Percentiles rank a stretch among this genome's conserved stretches.
These are phyloP conservation scores for Phaedon cochleariae DNA, from an alignment of 2,888 invertebrate species.

Conservation along the genomic window DNA sequence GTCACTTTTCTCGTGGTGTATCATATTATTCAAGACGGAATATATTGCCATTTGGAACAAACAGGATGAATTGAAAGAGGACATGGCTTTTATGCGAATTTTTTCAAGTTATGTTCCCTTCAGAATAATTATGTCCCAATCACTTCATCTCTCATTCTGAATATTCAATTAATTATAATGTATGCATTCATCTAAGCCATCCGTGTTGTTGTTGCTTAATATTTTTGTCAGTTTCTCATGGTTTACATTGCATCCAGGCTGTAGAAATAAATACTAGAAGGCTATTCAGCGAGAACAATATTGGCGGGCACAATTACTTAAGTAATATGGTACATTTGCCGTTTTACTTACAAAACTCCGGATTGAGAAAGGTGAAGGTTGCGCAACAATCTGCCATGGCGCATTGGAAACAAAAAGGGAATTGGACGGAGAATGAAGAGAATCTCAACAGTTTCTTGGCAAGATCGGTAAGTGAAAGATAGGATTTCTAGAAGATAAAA, in stretches of 20 bases:
- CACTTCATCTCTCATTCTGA: neutral
- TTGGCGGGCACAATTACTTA: constrained; percentile 94
- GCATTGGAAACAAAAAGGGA: constrained; percentile 60
- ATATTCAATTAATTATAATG: neutral
- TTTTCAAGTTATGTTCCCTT: too few relatives aligned
- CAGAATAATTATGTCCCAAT: too few relatives aligned
- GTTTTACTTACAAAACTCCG: constrained; percentile 97
- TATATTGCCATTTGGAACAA: neutral
- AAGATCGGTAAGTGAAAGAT: constrained; percentile 60
- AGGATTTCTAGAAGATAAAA: too few relatives aligned
- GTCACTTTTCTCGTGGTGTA: too few relatives aligned
- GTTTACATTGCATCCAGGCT: constrained; percentile 66
- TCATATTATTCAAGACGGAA: too few relatives aligned
- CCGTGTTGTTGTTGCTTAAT: neutral
- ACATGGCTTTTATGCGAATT: neutral
- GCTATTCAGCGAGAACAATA: constrained; percentile 88
- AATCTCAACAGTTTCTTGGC: constrained; percentile 63
- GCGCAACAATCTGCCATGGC: constrained; percentile 82
- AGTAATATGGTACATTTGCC: constrained; percentile 97
- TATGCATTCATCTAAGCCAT: neutral
- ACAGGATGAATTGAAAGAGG: neutral
- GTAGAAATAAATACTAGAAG: constrained; percentile 89
- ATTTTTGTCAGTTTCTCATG: constrained; percentile 7
- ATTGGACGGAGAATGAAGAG: constrained; percentile 67
- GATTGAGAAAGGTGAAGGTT: constrained; percentile 85